phyloP scores from a whole-genome alignment of 2,797 vertebrate species.

The Lophura swinhoii region DNA sequence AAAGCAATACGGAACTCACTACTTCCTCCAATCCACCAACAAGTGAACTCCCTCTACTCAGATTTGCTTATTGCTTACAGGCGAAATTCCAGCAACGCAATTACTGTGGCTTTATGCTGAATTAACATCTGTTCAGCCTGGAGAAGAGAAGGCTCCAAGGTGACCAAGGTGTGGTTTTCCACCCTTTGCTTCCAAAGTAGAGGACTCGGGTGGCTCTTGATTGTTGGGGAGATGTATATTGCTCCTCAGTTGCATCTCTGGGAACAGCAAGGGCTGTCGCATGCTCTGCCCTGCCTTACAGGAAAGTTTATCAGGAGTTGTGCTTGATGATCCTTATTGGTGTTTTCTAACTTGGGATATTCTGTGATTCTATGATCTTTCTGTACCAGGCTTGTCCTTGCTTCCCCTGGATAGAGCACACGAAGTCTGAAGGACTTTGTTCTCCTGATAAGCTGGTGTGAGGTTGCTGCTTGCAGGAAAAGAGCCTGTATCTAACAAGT shows the following conservation, averaged over 20 bases:
- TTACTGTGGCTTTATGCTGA: neutral
- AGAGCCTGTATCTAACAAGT: neutral
- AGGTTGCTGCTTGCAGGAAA: neutral
- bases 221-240: neutral
- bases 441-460: neutral
- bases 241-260: neutral
- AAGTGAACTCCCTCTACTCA: neutral
- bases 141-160: no score
- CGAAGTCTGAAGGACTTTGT: neutral
- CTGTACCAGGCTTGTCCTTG: neutral
- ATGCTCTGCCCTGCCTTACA: accelerated
- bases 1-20: neutral
- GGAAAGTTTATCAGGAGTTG: neutral
- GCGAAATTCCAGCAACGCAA: neutral
- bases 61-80: neutral
- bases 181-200: neutral
- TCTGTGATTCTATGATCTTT: neutral
- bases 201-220: neutral
- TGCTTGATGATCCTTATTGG: no score
- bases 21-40: neutral
- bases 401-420: neutral
- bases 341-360: no score
- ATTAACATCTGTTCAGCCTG: neutral
- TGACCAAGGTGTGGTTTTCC: neutral
- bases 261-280: neutral